Conservation (phyloP, 2,113 vertebrate genomes). For the Alaudala cheleensis region DNA sequence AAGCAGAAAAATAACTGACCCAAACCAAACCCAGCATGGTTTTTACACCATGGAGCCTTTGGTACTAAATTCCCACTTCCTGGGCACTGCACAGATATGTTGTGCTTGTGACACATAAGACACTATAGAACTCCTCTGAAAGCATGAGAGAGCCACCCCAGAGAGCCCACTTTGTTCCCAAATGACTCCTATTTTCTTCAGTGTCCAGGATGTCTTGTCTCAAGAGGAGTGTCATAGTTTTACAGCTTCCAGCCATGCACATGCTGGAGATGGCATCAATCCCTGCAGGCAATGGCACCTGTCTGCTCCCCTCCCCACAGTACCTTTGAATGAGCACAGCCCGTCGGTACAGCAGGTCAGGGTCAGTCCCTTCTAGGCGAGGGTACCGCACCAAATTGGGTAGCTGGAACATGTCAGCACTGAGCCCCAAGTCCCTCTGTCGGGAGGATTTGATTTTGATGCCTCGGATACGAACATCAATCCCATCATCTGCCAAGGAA, state of each 20-base stretch:
- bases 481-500: constrained; percentile 86
- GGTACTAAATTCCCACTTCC: not conserved
- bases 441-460: constrained; percentile 96
- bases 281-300: not conserved
- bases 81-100: not conserved
- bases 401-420: constrained; percentile 93
- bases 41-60: not conserved
- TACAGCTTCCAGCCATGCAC: not conserved
- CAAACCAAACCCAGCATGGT: not conserved
- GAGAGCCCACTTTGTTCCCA: not conserved
- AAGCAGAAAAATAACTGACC: not conserved
- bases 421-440: constrained; percentile 91
- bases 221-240: not conserved
- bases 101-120: not conserved
- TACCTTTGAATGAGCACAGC: constrained; percentile 92
- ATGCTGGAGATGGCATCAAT: not conserved
- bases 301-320: not conserved
- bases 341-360: constrained; percentile 90
- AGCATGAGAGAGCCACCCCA: not conserved
- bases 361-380: constrained; percentile 89
- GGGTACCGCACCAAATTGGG: constrained; percentile 94
- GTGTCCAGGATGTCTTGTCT: not conserved
- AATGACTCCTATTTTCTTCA: not conserved
- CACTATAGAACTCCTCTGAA: not conserved
- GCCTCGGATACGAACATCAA: constrained; percentile 93